Evolutionary conservation across 2,113 vertebrate genomes (phyloP).

Genomic region (Micronycteris hirsuta): DNA sequence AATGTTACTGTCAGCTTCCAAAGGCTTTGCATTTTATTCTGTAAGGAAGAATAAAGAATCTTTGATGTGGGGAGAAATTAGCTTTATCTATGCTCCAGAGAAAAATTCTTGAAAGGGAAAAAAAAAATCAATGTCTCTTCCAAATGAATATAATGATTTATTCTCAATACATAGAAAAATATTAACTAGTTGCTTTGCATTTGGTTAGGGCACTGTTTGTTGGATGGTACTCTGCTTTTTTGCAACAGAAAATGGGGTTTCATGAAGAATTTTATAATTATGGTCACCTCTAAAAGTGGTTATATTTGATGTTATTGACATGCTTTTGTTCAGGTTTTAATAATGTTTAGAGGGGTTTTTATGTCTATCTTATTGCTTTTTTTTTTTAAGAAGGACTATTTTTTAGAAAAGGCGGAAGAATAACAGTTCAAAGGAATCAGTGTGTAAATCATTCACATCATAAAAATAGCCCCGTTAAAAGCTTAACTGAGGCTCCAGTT

Average conservation of each 20-base stretch:
- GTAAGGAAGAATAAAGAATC: not conserved
- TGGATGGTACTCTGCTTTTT: not conserved
- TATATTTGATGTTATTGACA: not conserved
- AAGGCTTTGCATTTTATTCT: not conserved
- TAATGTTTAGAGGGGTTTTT: not conserved
- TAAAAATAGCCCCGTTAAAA: slow-evolving; percentile 46
- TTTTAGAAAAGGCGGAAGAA: slow-evolving; percentile 25
- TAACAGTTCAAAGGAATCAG: not conserved
- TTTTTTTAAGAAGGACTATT: not conserved
- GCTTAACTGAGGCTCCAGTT: not conserved
- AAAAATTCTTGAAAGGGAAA: not conserved
- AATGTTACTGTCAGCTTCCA: not conserved
- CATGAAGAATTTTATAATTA: not conserved
- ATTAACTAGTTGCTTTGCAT: not conserved
- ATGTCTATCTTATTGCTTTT: not conserved
- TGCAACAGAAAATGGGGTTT: not conserved
- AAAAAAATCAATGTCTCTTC: slow-evolving; percentile 3
- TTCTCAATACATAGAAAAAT: slow-evolving; percentile 9
- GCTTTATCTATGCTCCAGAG: not conserved
- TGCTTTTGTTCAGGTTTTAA: not conserved
- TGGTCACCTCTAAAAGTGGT: not conserved
- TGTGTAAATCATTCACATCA: slow-evolving; percentile 34
- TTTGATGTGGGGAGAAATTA: not conserved
- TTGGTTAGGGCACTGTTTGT: not conserved
- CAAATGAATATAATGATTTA: not conserved